Percentiles rank a stretch among this genome's conserved stretches.
phyloP scores from a whole-genome alignment of 2,797 vertebrate species.

The Chloroceryle amazona region DNA sequence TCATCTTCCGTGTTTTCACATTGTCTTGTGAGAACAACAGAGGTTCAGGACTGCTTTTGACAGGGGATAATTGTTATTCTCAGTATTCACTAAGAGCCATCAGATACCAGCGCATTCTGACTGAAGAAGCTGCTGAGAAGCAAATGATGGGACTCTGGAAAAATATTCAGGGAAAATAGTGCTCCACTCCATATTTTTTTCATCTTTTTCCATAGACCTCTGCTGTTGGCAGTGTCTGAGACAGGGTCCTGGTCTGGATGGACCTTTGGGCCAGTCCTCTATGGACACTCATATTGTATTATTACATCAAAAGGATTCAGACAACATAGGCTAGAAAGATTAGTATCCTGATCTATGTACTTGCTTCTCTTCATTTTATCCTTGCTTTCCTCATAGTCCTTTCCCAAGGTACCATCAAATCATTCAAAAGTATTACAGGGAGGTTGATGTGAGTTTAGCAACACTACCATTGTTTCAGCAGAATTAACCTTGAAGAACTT shows the following conservation, averaged over 20 bases:
- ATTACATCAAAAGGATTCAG: background rate
- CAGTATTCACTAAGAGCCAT: background rate
- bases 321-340: background rate
- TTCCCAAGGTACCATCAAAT: background rate
- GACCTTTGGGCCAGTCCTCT: background rate
- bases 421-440: background rate
- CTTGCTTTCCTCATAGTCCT: background rate
- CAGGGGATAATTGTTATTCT: background rate
- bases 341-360: background rate
- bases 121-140: background rate
- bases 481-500: background rate
- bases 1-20: background rate
- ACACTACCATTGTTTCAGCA: background rate
- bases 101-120: background rate
- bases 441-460: background rate
- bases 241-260: background rate
- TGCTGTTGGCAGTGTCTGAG: background rate
- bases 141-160: background rate
- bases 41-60: no score
- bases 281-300: background rate
- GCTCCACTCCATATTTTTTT: background rate
- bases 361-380: background rate
- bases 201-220: background rate
- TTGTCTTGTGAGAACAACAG: background rate
- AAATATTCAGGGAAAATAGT: background rate